Conservation (phyloP, 2,113 vertebrate genomes). For the Cranoglanis bouderius region DNA sequence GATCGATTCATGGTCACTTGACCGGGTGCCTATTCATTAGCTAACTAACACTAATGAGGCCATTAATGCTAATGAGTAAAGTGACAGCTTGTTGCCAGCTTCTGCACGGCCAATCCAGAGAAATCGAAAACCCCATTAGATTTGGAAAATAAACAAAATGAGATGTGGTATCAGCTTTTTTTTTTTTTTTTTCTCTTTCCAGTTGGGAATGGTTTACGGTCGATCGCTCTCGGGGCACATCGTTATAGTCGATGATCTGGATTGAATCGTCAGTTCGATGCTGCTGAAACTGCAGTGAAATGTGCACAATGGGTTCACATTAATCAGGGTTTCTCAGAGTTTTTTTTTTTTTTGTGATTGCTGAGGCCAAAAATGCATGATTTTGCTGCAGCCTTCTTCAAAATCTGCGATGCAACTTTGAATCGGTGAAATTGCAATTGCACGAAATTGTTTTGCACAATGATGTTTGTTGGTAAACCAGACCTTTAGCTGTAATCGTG, state of each 20-base stretch:
- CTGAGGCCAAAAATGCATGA: too few relatives aligned
- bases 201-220: background rate
- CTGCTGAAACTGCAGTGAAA: background rate
- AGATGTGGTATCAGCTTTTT: background rate
- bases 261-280: background rate
- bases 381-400: too few relatives aligned
- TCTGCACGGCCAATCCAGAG: conserved; percentile 6
- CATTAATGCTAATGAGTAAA: background rate
- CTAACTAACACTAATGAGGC: background rate
- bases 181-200: background rate
- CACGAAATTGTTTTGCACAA: too few relatives aligned
- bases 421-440: too few relatives aligned
- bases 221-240: background rate
- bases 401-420: too few relatives aligned
- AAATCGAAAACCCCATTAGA: background rate
- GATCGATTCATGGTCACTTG: background rate
- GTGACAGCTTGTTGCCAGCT: background rate
- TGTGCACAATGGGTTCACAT: background rate
- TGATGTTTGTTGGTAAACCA: too few relatives aligned
- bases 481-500: too few relatives aligned
- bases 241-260: background rate
- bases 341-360: too few relatives aligned
- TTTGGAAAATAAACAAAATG: background rate
- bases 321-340: background rate
- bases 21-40: background rate